Conservation (phyloP, 2,797 vertebrate species). For the Threskiornis aethiopicus region DNA sequence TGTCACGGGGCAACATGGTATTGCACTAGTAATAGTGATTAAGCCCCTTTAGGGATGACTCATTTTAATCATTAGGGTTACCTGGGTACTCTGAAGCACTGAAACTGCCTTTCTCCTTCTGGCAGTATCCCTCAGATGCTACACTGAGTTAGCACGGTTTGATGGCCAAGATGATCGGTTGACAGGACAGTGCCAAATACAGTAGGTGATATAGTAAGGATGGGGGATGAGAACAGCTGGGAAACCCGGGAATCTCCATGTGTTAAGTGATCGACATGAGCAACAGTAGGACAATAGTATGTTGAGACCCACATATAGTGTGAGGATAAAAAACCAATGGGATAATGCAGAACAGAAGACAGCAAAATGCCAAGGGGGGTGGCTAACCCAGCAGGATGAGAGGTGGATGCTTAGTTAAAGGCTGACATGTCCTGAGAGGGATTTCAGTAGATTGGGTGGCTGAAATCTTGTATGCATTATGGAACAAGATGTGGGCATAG, state of each 20-base stretch:
- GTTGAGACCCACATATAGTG: not conserved
- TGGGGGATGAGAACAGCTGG: not conserved
- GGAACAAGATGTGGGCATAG: constrained; percentile 41
- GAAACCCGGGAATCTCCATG: not conserved
- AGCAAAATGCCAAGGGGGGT: not conserved
- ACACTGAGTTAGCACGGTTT: not conserved
- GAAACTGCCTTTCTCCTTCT: not conserved
- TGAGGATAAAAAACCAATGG: not conserved
- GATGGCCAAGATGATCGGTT: not conserved
- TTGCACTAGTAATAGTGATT: not conserved
- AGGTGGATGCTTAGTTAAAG: not conserved
- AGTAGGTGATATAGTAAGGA: not conserved
- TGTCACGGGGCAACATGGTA: not conserved
- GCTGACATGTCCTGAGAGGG: not conserved
- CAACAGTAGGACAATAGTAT: not conserved
- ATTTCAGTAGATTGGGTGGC: constrained; percentile 28
- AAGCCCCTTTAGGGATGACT: not conserved
- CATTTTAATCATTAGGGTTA: not conserved
- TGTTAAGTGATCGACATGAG: not conserved
- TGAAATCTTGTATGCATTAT: constrained; percentile 51
- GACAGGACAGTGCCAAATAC: not conserved
- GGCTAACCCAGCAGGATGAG: not conserved
- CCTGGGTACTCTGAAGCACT: not conserved
- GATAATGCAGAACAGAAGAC: not conserved
- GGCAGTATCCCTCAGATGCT: not conserved